Evolutionary conservation across 2,888 invertebrate genomes (phyloP).

Genomic region (Metallyticus violacea): DNA sequence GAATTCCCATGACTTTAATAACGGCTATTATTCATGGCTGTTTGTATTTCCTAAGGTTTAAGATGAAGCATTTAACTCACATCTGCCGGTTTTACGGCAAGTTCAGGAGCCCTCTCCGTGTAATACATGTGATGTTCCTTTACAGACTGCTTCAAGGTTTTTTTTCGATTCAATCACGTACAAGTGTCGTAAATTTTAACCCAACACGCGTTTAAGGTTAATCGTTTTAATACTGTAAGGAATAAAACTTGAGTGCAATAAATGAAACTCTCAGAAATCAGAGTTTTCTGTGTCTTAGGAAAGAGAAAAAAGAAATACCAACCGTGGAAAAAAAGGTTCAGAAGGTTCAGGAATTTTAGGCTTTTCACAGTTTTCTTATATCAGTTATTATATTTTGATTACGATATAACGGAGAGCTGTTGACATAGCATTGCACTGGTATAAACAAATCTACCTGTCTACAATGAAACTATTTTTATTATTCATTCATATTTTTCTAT

Average conservation of each 20-base stretch:
- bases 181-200: neutral
- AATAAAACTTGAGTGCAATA: neutral
- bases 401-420: too few relatives aligned
- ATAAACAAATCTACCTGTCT: too few relatives aligned
- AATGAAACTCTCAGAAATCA: too few relatives aligned
- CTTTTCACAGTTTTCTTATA: too few relatives aligned
- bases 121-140: neutral
- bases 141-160: neutral
- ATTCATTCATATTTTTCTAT: too few relatives aligned
- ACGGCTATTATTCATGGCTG: neutral
- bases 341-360: too few relatives aligned
- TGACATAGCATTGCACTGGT: too few relatives aligned
- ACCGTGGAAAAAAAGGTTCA: too few relatives aligned
- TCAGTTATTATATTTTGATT: too few relatives aligned
- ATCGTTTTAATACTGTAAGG: neutral
- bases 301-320: too few relatives aligned
- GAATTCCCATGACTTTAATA: neutral
- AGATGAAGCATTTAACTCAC: neutral
- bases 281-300: too few relatives aligned
- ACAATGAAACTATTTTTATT: too few relatives aligned
- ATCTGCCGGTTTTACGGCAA: neutral
- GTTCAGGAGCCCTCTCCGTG: neutral
- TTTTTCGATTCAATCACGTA: neutral
- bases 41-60: neutral
- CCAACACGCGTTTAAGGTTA: neutral